A percentile compares a stretch with the other conserved stretches of the same genome.
These are phyloP conservation scores for Tympanuchus pallidicinctus DNA, from an alignment of 2,113 vertebrate species.

Conservation along the genomic window DNA sequence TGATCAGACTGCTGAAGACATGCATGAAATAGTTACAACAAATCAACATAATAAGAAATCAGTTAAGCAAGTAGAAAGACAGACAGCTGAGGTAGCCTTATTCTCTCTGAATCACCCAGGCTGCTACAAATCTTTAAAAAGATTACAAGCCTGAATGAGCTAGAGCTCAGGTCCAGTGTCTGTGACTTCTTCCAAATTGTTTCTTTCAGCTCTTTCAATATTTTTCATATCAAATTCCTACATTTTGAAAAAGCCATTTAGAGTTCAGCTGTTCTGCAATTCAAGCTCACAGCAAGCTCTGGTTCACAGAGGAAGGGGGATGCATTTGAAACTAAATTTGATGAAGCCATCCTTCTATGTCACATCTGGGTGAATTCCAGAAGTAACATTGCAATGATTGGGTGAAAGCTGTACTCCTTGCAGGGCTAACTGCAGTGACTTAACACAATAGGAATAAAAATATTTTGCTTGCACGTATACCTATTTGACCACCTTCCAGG, in stretches of 20 bases:
- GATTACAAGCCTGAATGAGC: constrained; percentile 41
- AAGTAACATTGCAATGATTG: neutral
- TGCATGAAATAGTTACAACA: constrained; percentile 56
- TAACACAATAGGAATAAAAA: neutral
- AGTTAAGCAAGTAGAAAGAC: constrained; percentile 58
- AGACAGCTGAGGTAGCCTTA: constrained; percentile 44
- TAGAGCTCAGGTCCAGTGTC: constrained; percentile 11
- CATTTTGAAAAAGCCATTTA: constrained; percentile 36
- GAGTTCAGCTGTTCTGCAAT: constrained; percentile 15
- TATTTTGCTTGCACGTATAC: too few relatives aligned
- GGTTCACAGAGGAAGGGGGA: neutral
- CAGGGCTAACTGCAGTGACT: neutral
- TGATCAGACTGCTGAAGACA: constrained; percentile 28
- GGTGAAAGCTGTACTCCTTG: neutral
- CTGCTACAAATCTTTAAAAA: constrained; percentile 41
- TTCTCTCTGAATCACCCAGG: constrained; percentile 33
- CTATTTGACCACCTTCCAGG: neutral
- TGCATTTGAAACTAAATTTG: neutral
- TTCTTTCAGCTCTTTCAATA: constrained; percentile 52
- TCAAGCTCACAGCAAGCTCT: neutral
- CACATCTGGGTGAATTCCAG: neutral
- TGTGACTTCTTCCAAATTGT: constrained; percentile 40
- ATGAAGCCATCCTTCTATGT: constrained; percentile 31
- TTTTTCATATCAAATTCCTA: constrained; percentile 43
- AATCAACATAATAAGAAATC: constrained; percentile 66